Base-by-base conservation (phyloP, 1,140 invertebrate genomes). In the Trichonephila clavipes region DNA sequence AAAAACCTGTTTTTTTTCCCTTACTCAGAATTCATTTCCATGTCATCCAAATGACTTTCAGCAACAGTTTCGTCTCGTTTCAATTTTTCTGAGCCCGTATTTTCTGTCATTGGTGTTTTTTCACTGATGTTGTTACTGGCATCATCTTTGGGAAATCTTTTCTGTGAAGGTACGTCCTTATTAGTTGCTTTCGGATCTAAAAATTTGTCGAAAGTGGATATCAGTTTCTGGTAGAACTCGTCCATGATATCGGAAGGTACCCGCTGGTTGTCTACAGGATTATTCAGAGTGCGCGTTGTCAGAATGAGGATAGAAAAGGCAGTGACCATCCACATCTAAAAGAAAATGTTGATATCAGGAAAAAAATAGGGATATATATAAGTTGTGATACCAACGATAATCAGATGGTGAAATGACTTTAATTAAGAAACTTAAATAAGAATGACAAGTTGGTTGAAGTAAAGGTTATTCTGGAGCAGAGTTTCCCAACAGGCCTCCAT, bases 311-410 rank as follows among this genome's bases (percentile, higher is more conserved):
- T 21, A 51, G 24, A 88, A 28, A 21, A 58, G 14, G 62, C 28
- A 72, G 64, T 72, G 62, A 72, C 14, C 12, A 88, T 72, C 87
- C 87, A 88, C 87, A 88, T 88, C 87, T 88, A 18, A 88, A 88
- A 51, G n/a, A 69, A 69, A 21, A 69, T 24, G 10, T 0, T 7
- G 4, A 51, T 12, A 51, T 10, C 51, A 51, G 51, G 51, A 51
- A 51, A 51, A 51, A 51, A 51, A 51, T 10, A 51, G 5, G 10
- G 10, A 51, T 40, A 40, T 40, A 2, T 34, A 40, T 40, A 40
- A 40, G 3, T 40, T 40, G 34, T 40, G 34, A 40, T 40, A 40
- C 34, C 34, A 40, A 40, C 34, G 34, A 40, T 40, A 40, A 40
- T 40, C 3, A 2, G 34, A 40, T 1, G 34, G 34, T 40, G 34